Percentiles rank a stretch among this genome's conserved stretches.
phyloP scores from a whole-genome alignment of 2,888 invertebrate genomes.

The Pandemis heparana region DNA sequence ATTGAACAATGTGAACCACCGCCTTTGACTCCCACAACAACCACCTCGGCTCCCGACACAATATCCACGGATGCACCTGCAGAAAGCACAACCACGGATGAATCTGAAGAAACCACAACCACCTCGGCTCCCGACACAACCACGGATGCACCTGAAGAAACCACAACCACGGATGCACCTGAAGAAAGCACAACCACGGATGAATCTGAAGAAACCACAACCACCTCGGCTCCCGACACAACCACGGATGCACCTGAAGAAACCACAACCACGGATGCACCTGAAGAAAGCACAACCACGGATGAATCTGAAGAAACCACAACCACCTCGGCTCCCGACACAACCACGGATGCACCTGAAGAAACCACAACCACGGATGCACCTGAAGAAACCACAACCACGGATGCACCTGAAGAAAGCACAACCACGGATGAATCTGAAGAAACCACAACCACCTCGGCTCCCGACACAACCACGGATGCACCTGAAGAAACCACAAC shows the following conservation, averaged over 20 bases:
- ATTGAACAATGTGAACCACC: conserved; percentile 39
- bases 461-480: not conserved
- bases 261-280: not conserved
- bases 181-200: not conserved
- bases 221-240: not conserved
- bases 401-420: not conserved
- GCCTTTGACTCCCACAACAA: not conserved
- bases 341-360: not conserved
- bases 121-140: not conserved
- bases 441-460: not conserved
- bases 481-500: not conserved
- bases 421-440: not conserved
- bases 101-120: not conserved
- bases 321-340: not conserved
- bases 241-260: not conserved
- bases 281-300: not conserved
- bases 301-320: not conserved
- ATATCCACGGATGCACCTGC: conserved; percentile 7
- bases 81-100: conserved; percentile 16
- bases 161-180: not conserved
- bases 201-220: not conserved
- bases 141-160: not conserved
- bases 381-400: not conserved
- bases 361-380: not conserved
- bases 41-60: not conserved